A percentile compares a stretch with the other conserved stretches of the same genome.
phyloP scores from a whole-genome alignment of 2,113 vertebrate genomes.

The Ia io region DNA sequence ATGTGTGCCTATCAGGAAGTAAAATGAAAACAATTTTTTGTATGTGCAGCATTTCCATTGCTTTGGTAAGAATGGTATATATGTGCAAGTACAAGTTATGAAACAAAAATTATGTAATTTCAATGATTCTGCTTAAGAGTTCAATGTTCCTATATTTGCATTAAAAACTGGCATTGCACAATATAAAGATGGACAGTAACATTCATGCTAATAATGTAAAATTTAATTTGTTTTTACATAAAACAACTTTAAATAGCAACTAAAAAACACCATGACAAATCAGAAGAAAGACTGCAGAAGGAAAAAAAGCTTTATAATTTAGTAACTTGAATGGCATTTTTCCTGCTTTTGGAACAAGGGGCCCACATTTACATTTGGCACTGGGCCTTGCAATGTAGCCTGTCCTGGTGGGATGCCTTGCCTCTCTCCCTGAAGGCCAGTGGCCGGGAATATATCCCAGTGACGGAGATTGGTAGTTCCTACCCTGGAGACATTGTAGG shows the following conservation, averaged over 20 bases:
- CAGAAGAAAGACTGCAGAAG: background rate
- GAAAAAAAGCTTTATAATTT: background rate
- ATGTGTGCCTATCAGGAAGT: background rate
- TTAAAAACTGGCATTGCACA: background rate
- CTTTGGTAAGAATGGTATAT: background rate
- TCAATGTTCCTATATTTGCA: background rate
- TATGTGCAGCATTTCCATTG: background rate
- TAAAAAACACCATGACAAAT: background rate
- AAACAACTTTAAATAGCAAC: conserved; percentile 13
- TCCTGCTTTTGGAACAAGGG: background rate
- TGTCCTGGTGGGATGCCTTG: background rate
- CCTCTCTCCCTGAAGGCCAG: background rate
- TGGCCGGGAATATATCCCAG: background rate
- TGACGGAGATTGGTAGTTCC: background rate
- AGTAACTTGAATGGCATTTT: background rate
- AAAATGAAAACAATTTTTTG: background rate
- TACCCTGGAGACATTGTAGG: background rate
- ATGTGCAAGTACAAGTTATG: background rate
- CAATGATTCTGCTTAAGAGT: conserved; percentile 7
- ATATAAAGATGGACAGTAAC: background rate
- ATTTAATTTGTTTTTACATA: background rate
- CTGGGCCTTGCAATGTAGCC: too few species aligned
- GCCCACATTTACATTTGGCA: background rate
- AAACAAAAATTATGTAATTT: background rate
- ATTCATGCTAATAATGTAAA: conserved; percentile 3